Evolutionary conservation across 1,140 invertebrate genomes (phyloP), one percentile per base, ranked within the genome.

Genomic region (Leptonema lineaticorne): DNA sequence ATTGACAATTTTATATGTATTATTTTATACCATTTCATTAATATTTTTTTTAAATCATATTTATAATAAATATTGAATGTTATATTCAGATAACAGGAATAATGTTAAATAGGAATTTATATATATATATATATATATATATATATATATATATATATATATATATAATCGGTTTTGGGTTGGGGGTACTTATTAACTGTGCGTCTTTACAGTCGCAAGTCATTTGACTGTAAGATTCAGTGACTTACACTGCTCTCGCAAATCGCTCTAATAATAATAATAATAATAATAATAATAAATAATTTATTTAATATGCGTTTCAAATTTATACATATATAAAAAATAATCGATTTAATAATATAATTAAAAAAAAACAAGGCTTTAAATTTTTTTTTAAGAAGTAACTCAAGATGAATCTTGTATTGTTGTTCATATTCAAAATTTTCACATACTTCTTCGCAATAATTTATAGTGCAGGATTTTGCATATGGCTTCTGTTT

Each of bases 381-480:
- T n/a, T n/a, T n/a, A 7, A 14, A 16, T 50, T 50, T 50, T 50
- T 50, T 50, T 50, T 16, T 50, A 50, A 50, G 6, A 18, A n/a
- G n/a, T n/a, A n/a, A 2, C 2, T 60, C 30, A 69, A 63, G 16
- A 73, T 73, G 72, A 33, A 73, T 60, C 26, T 63, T 9, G 59
- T 73, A 16, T 22, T 27, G 2, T 59, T 73, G 37, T 71, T 73
- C 27, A 45, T 71, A 4, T 69, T 68, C 18, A 73, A 67, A 48
- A 57, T 57, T 18, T 53, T 71, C 28, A 73, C 69, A 8, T 71
- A 73, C 58, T 1, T 58, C 0, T 70, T 73, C 41, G 53, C 65
- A 8, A 26, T 69, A 2, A 63, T 73, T n/a, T 73, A 70, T 59
- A 69, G 67, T 58, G 18, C 71, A 1, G 67, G 66, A 6, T 73